Evolutionary conservation across 2,888 invertebrate genomes (phyloP), one percentile per base, ranked within the genome.

Genomic region (Prenolepis imparis): DNA sequence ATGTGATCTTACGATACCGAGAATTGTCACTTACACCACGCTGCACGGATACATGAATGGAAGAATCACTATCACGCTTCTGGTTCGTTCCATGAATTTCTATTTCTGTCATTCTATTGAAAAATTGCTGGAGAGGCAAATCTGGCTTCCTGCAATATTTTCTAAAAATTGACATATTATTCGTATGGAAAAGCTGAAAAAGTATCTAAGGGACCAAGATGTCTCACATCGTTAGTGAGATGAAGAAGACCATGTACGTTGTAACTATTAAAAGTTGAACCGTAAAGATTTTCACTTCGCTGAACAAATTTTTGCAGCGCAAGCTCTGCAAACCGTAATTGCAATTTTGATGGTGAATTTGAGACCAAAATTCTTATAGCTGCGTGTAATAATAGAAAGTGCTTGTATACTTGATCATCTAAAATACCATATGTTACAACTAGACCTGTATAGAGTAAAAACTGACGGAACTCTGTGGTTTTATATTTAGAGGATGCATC

Each of bases 191-290:
- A 85, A 44, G 86, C 82, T 5, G 85, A 88, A 81, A 75, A 86
- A 1, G 78, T 61, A 72, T 88, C 85, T 8, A 88, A 28, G 8
- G 72, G 36, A 32, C 85, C 88, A 80, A 87, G 88, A 0, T 11
- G 52, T 63, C 75, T 82, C 0, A 87, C 89, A 85, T 92, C 91
- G 32, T 73, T 70, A n/a, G 83, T 32, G 6, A 93, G 70, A 86
- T 92, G 92, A 36, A 87, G 61, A 0, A 93, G 74, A 32, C 82
- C 81, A 82, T 93, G 92, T 18, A 92, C 73, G 84, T 92, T 91
- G 66, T 93, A 91, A 0, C 89, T 82, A 11, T 91, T 24, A 66
- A 78, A 86, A n/a, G 84, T 70, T 15, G 55, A 9, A 9, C 89
- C 88, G 77, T 91, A 92, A 39, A 84, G 15, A 0, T 64, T 21